phyloP scores from a whole-genome alignment of 1,140 invertebrate genomes.

The Helicoverpa armigera region DNA sequence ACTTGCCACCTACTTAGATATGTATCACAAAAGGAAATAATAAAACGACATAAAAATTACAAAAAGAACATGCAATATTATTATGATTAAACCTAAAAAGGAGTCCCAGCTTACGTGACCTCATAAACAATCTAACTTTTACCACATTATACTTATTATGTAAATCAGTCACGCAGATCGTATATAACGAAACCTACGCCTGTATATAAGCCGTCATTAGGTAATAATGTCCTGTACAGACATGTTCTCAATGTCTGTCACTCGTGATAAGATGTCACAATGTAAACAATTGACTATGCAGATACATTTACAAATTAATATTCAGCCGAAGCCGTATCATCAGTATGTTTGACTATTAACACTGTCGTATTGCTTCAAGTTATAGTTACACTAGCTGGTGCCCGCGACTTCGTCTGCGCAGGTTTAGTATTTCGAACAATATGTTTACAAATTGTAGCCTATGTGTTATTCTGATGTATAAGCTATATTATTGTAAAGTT shows the following conservation, averaged over 20 bases:
- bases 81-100: constrained; percentile 30
- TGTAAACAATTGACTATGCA: constrained; percentile 19
- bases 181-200: constrained; percentile 3
- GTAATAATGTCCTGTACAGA: constrained; percentile 11
- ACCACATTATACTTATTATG: not conserved
- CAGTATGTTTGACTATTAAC: constrained; percentile 40
- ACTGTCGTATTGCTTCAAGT: constrained; percentile 12
- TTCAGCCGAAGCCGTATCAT: constrained; percentile 4
- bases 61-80: not conserved
- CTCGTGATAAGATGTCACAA: constrained; percentile 23
- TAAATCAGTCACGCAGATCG: constrained; percentile 32
- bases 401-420: no score
- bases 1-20: constrained; percentile 13
- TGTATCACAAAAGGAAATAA: constrained; percentile 28
- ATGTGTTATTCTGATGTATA: no score
- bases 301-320: constrained; percentile 45
- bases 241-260: constrained; percentile 22
- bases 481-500: no score
- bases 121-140: constrained; percentile 32
- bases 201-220: constrained; percentile 1
- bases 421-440: no score
- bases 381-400: not conserved
- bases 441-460: no score
- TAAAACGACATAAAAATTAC: not conserved
- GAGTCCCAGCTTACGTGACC: not conserved